Evolutionary conservation across 2,888 invertebrate genomes (phyloP), one percentile per base, ranked within the genome.

Genomic region (Tetheella fluctuosa): DNA sequence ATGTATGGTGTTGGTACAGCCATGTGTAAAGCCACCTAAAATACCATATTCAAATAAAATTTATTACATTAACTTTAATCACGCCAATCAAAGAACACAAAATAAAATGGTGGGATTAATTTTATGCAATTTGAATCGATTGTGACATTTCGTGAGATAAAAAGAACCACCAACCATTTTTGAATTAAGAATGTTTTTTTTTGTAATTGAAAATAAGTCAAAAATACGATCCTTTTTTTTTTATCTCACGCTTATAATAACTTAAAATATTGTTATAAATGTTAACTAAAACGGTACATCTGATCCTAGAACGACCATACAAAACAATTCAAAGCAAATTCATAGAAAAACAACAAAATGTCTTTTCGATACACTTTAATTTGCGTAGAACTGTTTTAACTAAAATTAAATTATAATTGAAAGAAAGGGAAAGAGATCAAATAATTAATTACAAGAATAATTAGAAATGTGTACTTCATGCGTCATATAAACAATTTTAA

Each of bases 11-110:
- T n/a, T 20, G 42, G 17, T 7, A 42, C 42, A 48, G 48, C 48
- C 48, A 48, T 48, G 48, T 48, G 48, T 48, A 48, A 48, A 48
- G 48, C 48, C 48, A 48, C 20, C 48, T n/a, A 20, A 48, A 48
- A 48, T 3, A 1, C 15, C 13, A 48, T 3, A 48, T 20, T 20
- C 6, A 48, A 48, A 20, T 48, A 0, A 48, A 10, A 48, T 2
- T 48, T 3, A 15, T 17, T 42, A 17, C 20, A 17, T 20, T 17
- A 48, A 7, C 10, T 15, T 17, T n/a, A 42, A 20, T 20, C 20
- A 48, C 20, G 20, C 8, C 17, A 48, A 48, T 48, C 17, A 48
- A 20, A 48, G 48, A 48, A 48, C 42, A 42, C 48, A 48, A 48
- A 42, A 17, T 20, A 20, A 48, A 48, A 48, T 48, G 48, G 48